phyloP scores from a whole-genome alignment of 2,113 vertebrate species.

The Brachyhypopomus gauderio region DNA sequence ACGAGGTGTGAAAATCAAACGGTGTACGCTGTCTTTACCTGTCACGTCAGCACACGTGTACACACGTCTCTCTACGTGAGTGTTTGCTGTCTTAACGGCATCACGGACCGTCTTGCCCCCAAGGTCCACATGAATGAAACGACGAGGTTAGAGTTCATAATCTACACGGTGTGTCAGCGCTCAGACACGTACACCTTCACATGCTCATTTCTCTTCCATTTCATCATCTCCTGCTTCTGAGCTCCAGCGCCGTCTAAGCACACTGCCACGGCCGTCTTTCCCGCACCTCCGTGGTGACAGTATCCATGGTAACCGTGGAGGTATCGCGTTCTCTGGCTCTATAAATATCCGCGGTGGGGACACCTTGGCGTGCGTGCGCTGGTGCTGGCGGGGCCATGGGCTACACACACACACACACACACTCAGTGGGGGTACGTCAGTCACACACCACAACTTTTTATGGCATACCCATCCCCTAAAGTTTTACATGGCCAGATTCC shows the following conservation, averaged over 20 bases:
- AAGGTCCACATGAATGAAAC: conserved; percentile 33
- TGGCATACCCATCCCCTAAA: not conserved
- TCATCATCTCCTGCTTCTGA: conserved; percentile 53
- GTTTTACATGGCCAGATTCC: conserved; percentile 1
- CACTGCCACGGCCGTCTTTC: conserved; percentile 47
- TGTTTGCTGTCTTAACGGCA: not conserved
- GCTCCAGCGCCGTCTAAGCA: conserved; percentile 39
- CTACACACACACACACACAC: conserved; percentile 16
- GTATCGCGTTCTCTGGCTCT: conserved; percentile 75
- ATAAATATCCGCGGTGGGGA: conserved; percentile 77
- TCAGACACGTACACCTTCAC: not conserved
- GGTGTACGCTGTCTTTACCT: not conserved
- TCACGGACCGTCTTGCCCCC: not conserved
- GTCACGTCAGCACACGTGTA: not conserved
- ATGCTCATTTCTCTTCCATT: conserved; percentile 48
- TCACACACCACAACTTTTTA: not conserved
- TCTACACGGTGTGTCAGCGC: conserved; percentile 1
- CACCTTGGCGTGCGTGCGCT: conserved; percentile 65
- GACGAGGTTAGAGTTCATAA: conserved; percentile 2
- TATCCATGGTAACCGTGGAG: conserved; percentile 80
- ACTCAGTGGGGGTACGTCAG: conserved; percentile 8
- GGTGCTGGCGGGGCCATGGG: conserved; percentile 29
- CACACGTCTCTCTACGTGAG: not conserved
- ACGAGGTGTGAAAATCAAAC: too few relatives aligned
- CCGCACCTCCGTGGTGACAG: conserved; percentile 71